These are phyloP conservation scores for Polypedilum pembai DNA, from an alignment of 1,140 invertebrate species.

Conservation along the genomic window DNA sequence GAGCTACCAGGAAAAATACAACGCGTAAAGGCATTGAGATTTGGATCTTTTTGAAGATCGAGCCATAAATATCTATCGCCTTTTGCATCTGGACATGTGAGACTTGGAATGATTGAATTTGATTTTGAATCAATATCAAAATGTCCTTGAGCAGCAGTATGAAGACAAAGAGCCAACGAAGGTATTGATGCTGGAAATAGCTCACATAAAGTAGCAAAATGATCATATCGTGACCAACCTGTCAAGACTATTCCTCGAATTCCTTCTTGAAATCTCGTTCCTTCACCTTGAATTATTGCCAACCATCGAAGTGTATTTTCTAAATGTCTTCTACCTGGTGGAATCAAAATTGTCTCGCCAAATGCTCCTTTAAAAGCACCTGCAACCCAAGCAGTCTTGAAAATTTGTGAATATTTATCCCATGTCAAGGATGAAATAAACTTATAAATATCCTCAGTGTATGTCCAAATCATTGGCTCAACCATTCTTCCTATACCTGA, in stretches of 20 bases:
- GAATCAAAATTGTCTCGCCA: conserved; percentile 65
- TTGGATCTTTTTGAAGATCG: conserved; percentile 38
- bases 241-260: conserved; percentile 62
- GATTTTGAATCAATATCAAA: conserved; percentile 51
- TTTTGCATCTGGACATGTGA: conserved; percentile 48
- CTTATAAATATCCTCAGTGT: conserved; percentile 54
- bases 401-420: conserved; percentile 72
- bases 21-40: conserved; percentile 38
- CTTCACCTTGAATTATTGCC: conserved; percentile 53
- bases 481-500: conserved; percentile 66
- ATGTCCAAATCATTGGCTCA: conserved; percentile 83
- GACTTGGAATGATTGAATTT: conserved; percentile 47
- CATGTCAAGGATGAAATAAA: conserved; percentile 51
- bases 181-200: conserved; percentile 78
- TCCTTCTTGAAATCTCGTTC: conserved; percentile 47
- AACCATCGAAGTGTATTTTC: conserved; percentile 66
- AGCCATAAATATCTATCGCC: conserved; percentile 38
- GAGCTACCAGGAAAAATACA: conserved; percentile 50
- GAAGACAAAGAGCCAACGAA: conserved; percentile 56
- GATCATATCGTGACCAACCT: conserved; percentile 78
- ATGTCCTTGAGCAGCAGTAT: conserved; percentile 52
- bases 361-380: conserved; percentile 87
- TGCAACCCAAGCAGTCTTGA: conserved; percentile 79
- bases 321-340: conserved; percentile 57
- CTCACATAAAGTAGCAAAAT: conserved; percentile 89